Evolutionary conservation across 2,888 invertebrate genomes (phyloP).

Genomic region (Agrochola macilenta): DNA sequence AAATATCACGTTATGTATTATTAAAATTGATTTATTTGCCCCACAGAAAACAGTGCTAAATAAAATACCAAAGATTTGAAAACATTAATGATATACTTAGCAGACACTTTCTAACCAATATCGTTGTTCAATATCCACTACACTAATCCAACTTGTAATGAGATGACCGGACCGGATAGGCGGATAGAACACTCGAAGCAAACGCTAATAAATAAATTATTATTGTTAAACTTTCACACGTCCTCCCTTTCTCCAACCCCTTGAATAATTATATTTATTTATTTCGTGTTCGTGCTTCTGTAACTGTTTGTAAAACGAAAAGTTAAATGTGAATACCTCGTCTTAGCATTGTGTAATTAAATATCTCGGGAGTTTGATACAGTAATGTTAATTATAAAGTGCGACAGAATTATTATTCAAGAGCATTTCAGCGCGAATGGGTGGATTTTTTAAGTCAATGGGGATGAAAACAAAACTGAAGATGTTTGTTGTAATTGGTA

Average conservation of each 20-base stretch:
- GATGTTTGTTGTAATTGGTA: neutral
- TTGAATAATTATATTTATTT: slow-evolving; percentile 35
- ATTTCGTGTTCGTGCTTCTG: slow-evolving; percentile 38
- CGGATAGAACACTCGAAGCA: neutral
- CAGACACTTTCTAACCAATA: neutral
- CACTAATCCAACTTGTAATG: neutral
- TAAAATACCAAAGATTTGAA: too few species aligned
- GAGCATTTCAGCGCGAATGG: neutral
- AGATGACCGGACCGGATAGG: neutral
- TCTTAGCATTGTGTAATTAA: neutral
- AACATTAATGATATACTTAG: too few species aligned
- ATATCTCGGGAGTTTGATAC: neutral
- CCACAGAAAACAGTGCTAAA: too few species aligned
- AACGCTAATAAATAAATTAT: slow-evolving; percentile 13
- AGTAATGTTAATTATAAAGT: slow-evolving; percentile 2
- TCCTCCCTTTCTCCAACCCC: too few species aligned
- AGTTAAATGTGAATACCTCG: slow-evolving; percentile 20
- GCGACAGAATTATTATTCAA: slow-evolving; percentile 19
- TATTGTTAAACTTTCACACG: neutral
- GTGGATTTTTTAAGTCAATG: neutral
- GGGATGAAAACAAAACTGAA: too few species aligned
- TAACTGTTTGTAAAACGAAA: slow-evolving; percentile 51
- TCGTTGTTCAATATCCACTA: neutral
- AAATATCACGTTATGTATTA: too few species aligned
- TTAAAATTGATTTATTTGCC: too few species aligned